phyloP scores from a whole-genome alignment of 2,113 vertebrate species.

The Xiphophorus hellerii region DNA sequence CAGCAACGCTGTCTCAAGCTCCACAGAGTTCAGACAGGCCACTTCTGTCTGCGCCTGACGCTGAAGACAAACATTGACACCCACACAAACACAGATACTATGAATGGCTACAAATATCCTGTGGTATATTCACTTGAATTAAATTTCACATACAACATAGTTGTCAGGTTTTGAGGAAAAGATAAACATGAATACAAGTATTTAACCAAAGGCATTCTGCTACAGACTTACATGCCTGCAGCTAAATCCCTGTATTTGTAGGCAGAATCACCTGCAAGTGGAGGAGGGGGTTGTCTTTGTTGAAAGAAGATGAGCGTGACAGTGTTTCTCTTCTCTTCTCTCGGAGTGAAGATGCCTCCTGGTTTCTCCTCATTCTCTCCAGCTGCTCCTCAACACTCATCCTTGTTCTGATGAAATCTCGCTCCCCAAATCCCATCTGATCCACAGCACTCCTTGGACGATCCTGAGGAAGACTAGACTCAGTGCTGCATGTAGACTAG shows the following conservation, averaged over 20 bases:
- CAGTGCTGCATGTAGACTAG: too few relatives aligned
- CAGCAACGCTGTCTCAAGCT: slow-evolving; percentile 71
- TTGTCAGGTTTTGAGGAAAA: too few relatives aligned
- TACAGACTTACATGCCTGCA: neutral
- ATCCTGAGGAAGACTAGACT: slow-evolving; percentile 74
- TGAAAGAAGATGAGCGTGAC: slow-evolving; percentile 79
- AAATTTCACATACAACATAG: neutral
- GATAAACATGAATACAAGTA: too few relatives aligned
- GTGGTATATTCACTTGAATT: neutral
- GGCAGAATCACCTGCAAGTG: slow-evolving; percentile 80
- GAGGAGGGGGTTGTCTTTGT: slow-evolving; percentile 80
- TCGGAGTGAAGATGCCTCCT: slow-evolving; percentile 87
- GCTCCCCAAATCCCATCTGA: slow-evolving; percentile 84
- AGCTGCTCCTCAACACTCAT: slow-evolving; percentile 97
- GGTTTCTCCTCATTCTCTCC: slow-evolving; percentile 92
- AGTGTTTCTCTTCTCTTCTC: slow-evolving; percentile 87
- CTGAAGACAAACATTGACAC: slow-evolving; percentile 23
- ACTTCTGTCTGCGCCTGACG: slow-evolving; percentile 77
- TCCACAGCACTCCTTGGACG: slow-evolving; percentile 91
- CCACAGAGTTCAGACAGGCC: slow-evolving; percentile 68
- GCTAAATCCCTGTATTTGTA: neutral
- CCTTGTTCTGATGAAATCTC: slow-evolving; percentile 83
- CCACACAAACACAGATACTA: neutral
- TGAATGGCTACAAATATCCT: too few relatives aligned
- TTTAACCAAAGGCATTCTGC: neutral